Evolutionary conservation across 1,140 invertebrate species (phyloP).

Genomic region (Cyrtorhinus lividipennis): DNA sequence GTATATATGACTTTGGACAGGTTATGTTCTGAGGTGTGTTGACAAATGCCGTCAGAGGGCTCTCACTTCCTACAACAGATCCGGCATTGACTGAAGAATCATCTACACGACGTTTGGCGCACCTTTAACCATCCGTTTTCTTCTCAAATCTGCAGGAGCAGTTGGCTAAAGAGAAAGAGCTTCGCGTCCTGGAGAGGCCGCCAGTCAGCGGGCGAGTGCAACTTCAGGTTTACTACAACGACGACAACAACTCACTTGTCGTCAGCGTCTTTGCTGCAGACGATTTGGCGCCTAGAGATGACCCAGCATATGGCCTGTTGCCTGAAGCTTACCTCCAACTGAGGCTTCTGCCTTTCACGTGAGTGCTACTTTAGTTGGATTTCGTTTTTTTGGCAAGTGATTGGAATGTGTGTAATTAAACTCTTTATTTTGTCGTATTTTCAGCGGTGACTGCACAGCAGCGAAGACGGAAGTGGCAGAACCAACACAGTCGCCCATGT

Average conservation of each 20-base stretch:
- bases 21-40: too few relatives aligned
- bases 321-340: conserved; percentile 73
- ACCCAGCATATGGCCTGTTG: conserved; percentile 52
- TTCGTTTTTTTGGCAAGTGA: too few relatives aligned
- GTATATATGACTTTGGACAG: too few relatives aligned
- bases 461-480: conserved; percentile 67
- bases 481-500: conserved; percentile 68
- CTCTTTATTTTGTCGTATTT: neutral
- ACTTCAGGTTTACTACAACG: conserved; percentile 73
- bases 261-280: conserved; percentile 70
- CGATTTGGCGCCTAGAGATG: conserved; percentile 60
- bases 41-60: too few relatives aligned
- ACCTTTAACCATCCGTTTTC: too few relatives aligned
- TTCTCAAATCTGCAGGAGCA: too few relatives aligned
- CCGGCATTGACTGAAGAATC: too few relatives aligned
- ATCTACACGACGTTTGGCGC: too few relatives aligned
- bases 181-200: conserved; percentile 38
- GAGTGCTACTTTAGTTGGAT: conserved; percentile 16
- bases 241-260: conserved; percentile 61
- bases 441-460: conserved; percentile 51
- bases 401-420: too few relatives aligned
- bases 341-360: conserved; percentile 58
- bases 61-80: too few relatives aligned
- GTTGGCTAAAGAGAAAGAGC: conserved; percentile 32
- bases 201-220: conserved; percentile 61